These are phyloP conservation scores for Sphenopsis melanotis DNA, from an alignment of 2,797 vertebrate species.

Conservation along the genomic window DNA sequence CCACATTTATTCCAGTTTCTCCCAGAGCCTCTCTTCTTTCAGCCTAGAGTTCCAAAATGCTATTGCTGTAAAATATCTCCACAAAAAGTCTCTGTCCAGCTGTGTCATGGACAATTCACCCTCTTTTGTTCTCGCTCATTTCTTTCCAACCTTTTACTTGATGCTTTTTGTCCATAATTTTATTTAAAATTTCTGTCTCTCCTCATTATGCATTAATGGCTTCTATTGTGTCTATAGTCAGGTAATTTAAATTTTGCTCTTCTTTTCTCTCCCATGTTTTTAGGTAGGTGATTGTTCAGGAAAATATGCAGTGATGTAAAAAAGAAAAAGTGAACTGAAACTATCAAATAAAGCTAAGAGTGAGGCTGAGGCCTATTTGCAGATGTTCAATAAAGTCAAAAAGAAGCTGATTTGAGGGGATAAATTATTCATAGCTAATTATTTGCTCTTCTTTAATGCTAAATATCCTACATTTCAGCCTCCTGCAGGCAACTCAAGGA, in stretches of 20 bases:
- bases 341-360: background rate
- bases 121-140: background rate
- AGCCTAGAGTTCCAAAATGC: background rate
- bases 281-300: background rate
- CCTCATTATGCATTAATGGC: rapidly evolving
- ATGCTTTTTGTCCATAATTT: background rate
- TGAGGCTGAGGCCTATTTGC: constrained; percentile 29
- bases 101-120: background rate
- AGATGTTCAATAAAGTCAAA: constrained; percentile 63
- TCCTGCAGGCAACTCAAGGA: constrained; percentile 63
- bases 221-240: background rate
- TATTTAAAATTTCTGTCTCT: background rate
- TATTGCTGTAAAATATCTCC: background rate
- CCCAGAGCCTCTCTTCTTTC: background rate
- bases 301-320: background rate
- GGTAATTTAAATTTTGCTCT: background rate
- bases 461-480: constrained; percentile 59
- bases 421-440: constrained; percentile 68
- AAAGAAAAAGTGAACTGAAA: background rate
- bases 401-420: constrained; percentile 59
- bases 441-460: constrained; percentile 63
- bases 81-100: background rate
- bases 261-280: background rate
- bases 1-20: background rate
- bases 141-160: background rate